Percentiles rank a stretch among this genome's conserved stretches.
These are phyloP conservation scores for Taenioides sp. DNA, from an alignment of 2,797 vertebrate genomes.

Conservation along the genomic window DNA sequence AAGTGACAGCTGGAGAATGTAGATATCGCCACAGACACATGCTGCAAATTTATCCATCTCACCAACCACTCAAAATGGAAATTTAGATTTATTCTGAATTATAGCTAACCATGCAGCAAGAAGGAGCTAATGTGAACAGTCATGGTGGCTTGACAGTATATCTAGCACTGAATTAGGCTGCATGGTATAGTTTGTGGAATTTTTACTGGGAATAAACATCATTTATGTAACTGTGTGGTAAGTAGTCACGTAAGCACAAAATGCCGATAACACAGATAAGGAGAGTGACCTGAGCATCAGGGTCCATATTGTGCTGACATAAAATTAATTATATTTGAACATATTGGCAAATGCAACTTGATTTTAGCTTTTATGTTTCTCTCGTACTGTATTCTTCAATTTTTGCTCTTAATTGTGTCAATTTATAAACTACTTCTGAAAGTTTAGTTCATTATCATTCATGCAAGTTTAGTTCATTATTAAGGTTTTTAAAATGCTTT, in stretches of 20 bases:
- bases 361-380: too few species aligned
- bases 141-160: constrained; percentile 4
- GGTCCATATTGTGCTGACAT: background rate
- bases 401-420: too few species aligned
- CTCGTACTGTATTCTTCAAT: too few species aligned
- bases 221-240: background rate
- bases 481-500: too few species aligned
- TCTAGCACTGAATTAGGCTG: background rate
- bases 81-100: constrained; percentile 8
- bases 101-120: constrained; percentile 8
- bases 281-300: background rate
- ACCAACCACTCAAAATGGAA: constrained; percentile 9
- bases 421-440: too few species aligned
- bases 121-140: background rate
- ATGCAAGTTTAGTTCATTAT: too few species aligned
- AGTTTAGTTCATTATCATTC: too few species aligned
- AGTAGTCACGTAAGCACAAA: background rate
- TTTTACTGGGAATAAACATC: background rate
- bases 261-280: background rate
- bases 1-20: constrained; percentile 8
- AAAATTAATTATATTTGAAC: too few species aligned
- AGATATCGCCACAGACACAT: constrained; percentile 10
- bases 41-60: constrained; percentile 4
- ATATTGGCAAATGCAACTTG: too few species aligned
- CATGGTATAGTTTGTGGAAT: background rate